Evolutionary conservation across 2,113 vertebrate genomes (phyloP).

Genomic region (Periophthalmodon schlosseri): DNA sequence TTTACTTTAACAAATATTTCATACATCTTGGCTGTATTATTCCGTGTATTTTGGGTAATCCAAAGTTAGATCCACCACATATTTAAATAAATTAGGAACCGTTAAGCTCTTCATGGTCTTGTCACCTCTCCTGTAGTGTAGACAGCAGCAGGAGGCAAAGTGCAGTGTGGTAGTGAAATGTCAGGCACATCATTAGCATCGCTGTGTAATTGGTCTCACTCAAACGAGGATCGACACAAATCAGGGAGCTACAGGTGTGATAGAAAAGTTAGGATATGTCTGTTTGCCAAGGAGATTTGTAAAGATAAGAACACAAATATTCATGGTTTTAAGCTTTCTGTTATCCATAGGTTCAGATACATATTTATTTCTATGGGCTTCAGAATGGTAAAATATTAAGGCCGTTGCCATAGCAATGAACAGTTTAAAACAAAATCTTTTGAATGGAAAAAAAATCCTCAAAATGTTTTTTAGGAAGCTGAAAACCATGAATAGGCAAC

Average conservation of each 20-base stretch:
- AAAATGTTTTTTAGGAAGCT: no score
- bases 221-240: slow-evolving; percentile 7
- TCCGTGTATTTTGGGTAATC: background rate
- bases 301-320: background rate
- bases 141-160: slow-evolving; percentile 60
- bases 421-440: no score
- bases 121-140: slow-evolving; percentile 29
- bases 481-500: no score
- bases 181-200: slow-evolving; percentile 77
- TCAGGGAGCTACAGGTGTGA: slow-evolving; percentile 8
- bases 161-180: slow-evolving; percentile 71
- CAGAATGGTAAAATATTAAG: no score
- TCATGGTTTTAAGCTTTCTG: background rate
- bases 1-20: background rate
- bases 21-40: background rate
- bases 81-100: slow-evolving; percentile 10
- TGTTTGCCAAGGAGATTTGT: background rate
- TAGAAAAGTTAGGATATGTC: background rate
- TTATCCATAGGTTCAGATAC: no score
- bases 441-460: no score
- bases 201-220: slow-evolving; percentile 47
- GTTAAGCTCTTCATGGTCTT: slow-evolving; percentile 11
- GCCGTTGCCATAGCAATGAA: no score
- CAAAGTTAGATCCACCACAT: background rate
- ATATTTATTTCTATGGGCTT: no score